Conservation (phyloP, 1,140 invertebrate species). For the Drosophila setifemur region DNA sequence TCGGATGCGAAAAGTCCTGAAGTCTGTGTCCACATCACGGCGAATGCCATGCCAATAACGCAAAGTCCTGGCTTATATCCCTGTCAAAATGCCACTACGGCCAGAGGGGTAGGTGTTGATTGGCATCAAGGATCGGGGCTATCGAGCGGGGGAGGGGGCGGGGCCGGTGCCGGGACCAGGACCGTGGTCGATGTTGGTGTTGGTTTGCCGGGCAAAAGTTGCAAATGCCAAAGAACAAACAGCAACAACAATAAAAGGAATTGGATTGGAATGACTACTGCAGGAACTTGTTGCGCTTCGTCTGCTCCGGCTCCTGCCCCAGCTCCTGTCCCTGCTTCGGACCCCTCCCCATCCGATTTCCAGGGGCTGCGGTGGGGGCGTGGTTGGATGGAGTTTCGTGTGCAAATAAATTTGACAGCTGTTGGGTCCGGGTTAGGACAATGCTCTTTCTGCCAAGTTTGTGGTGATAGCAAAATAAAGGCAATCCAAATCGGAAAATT, state of each 20-base stretch:
- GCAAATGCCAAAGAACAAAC: constrained; percentile 40
- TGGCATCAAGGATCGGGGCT: constrained; percentile 22
- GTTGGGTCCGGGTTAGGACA: constrained; percentile 34
- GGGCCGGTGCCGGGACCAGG: not conserved
- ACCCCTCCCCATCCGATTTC: too few species aligned
- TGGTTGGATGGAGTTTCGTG: constrained; percentile 49
- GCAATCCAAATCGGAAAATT: too few species aligned
- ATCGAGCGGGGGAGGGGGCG: too few species aligned
- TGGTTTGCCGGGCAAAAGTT: constrained; percentile 1
- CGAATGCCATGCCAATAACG: constrained; percentile 51
- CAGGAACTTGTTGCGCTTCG: constrained; percentile 35
- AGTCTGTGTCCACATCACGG: constrained; percentile 30
- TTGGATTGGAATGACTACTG: constrained; percentile 39
- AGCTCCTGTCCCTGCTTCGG: too few species aligned
- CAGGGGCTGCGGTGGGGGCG: not conserved
- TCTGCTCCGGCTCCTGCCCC: not conserved
- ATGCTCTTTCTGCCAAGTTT: constrained; percentile 12
- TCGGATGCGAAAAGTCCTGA: not conserved
- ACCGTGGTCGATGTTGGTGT: too few species aligned
- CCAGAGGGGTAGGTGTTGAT: constrained; percentile 36
- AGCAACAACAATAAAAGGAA: constrained; percentile 37
- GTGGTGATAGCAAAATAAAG: too few species aligned
- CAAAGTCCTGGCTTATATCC: constrained; percentile 54
- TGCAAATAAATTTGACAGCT: constrained; percentile 75
- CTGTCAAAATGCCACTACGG: constrained; percentile 34